Evolutionary conservation across 2,113 vertebrate genomes (phyloP).

Genomic region (Aspiorhynchus laticeps): DNA sequence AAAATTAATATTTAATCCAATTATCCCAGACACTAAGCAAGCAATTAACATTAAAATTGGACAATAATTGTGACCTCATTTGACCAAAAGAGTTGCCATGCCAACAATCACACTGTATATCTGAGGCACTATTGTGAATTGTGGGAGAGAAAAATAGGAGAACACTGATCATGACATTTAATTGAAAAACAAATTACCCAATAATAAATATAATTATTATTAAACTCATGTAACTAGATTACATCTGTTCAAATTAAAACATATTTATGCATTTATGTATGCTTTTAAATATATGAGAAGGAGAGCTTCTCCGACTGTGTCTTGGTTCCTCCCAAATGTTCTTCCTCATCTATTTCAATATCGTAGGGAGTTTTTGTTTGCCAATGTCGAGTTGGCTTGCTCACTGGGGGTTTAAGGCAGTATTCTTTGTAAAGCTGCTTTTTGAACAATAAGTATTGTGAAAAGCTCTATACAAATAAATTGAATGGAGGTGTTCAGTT

Average conservation of each 20-base stretch:
- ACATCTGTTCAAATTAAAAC: neutral
- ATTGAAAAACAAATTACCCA: slow-evolving; percentile 6
- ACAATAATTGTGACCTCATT: slow-evolving; percentile 36
- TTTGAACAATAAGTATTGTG: slow-evolving; percentile 31
- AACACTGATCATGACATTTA: slow-evolving; percentile 1
- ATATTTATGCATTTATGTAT: neutral
- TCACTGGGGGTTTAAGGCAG: neutral
- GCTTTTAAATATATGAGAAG: neutral
- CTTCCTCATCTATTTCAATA: neutral
- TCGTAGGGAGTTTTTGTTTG: neutral
- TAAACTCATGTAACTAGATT: neutral
- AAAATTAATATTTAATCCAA: slow-evolving; percentile 31
- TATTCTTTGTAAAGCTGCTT: slow-evolving; percentile 13
- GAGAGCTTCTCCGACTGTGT: neutral
- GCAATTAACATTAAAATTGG: slow-evolving; percentile 38
- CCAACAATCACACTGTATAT: slow-evolving; percentile 45
- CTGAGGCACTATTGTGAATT: slow-evolving; percentile 6
- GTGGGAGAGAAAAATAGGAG: neutral
- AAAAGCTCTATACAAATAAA: neutral
- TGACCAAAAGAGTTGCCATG: slow-evolving; percentile 43
- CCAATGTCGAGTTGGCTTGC: neutral
- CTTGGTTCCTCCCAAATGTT: neutral
- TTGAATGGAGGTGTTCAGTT: neutral
- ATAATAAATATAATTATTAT: neutral
- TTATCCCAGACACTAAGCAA: slow-evolving; percentile 22